Percentiles rank a stretch among this genome's conserved stretches.
phyloP scores from a whole-genome alignment of 1,140 invertebrate species.

The Linepithema humile region DNA sequence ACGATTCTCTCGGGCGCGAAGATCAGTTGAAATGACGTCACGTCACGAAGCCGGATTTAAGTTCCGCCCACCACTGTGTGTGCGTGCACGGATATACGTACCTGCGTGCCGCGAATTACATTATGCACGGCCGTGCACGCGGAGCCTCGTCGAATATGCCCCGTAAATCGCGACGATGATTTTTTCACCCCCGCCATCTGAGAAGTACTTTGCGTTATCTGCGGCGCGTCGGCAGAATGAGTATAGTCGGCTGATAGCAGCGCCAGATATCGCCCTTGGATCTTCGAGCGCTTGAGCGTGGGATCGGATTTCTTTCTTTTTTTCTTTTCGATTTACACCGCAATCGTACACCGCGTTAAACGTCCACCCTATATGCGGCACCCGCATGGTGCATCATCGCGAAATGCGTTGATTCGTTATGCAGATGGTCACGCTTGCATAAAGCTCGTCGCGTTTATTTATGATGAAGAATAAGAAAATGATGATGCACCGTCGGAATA shows the following conservation, averaged over 20 bases:
- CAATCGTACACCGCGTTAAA: neutral
- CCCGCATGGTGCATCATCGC: no score
- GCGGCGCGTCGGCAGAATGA: neutral
- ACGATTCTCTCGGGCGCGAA: neutral
- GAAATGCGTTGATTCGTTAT: neutral
- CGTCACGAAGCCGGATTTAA: slow-evolving; percentile 40
- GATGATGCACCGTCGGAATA: neutral
- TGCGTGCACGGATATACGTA: neutral
- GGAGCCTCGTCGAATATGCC: neutral
- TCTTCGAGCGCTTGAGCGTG: neutral
- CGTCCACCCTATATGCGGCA: no score
- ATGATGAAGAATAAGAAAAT: neutral
- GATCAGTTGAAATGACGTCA: slow-evolving; percentile 45
- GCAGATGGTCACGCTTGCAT: neutral
- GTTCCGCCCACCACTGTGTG: neutral
- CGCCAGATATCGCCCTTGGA: neutral
- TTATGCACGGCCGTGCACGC: no score
- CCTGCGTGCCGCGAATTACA: neutral
- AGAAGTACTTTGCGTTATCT: neutral
- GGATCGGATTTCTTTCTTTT: neutral
- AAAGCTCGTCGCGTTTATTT: neutral
- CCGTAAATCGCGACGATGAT: slow-evolving; percentile 9
- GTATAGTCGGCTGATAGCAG: neutral
- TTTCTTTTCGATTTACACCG: neutral
- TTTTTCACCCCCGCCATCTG: neutral